Conservation (phyloP, 1,140 invertebrate genomes). For the Dermatophagoides farinae region DNA sequence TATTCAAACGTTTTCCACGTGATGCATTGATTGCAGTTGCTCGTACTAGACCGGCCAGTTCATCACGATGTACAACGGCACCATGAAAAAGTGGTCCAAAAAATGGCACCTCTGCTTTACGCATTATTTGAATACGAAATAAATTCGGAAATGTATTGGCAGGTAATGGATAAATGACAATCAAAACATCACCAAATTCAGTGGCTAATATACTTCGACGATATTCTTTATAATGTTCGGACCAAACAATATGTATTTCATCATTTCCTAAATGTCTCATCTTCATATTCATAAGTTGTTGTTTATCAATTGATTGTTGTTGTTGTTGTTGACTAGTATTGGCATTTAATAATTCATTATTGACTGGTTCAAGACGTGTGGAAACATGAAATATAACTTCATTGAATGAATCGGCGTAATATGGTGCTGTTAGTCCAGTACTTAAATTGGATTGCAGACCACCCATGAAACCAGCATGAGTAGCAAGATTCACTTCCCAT, state of each 20-base stretch:
- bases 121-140: slow-evolving; percentile 49
- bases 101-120: slow-evolving; percentile 69
- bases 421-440: slow-evolving; percentile 77
- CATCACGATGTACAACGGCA: slow-evolving; percentile 58
- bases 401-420: slow-evolving; percentile 77
- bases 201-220: slow-evolving; percentile 89
- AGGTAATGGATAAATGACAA: slow-evolving; percentile 80
- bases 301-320: slow-evolving; percentile 26
- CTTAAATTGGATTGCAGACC: slow-evolving; percentile 75
- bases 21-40: slow-evolving; percentile 80
- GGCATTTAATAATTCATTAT: slow-evolving; percentile 17
- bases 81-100: slow-evolving; percentile 94
- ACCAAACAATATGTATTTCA: slow-evolving; percentile 98
- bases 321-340: not conserved
- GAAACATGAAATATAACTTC: slow-evolving; percentile 90
- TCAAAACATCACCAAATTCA: slow-evolving; percentile 95
- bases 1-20: slow-evolving; percentile 60
- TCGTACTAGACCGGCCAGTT: slow-evolving; percentile 66
- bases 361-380: slow-evolving; percentile 51
- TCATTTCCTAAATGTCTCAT: slow-evolving; percentile 92
- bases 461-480: slow-evolving; percentile 84
- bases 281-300: slow-evolving; percentile 68
- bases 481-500: slow-evolving; percentile 87
- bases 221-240: slow-evolving; percentile 85
- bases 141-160: slow-evolving; percentile 41